Percentiles rank a stretch among this genome's conserved stretches.
These are phyloP conservation scores for Rhea americana DNA, from an alignment of 2,113 vertebrate genomes.

Conservation along the genomic window DNA sequence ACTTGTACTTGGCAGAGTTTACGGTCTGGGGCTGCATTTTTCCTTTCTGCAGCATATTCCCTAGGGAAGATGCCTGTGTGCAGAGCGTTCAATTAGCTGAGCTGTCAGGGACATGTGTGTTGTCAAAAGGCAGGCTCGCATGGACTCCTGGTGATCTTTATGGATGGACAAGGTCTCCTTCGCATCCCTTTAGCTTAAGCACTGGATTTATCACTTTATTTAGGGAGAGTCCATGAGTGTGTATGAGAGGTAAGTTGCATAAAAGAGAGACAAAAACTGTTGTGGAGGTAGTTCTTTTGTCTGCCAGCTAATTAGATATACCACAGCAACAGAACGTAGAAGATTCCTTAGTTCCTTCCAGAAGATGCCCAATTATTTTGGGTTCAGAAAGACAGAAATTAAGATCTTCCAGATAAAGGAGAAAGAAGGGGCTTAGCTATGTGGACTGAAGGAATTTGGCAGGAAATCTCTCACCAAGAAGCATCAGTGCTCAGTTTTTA, in stretches of 20 bases:
- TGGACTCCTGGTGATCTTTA: conserved; percentile 18
- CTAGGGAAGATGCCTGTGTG: conserved; percentile 34
- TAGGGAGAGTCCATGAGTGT: neutral
- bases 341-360: neutral
- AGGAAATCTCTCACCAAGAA: neutral
- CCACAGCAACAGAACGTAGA: neutral
- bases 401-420: neutral
- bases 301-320: neutral
- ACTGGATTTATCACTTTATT: conserved; percentile 8
- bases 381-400: neutral
- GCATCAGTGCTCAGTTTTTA: neutral
- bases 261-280: neutral
- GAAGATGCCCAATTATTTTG: neutral
- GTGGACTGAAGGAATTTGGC: neutral
- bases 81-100: conserved; percentile 32
- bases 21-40: conserved; percentile 25
- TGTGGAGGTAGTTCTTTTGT: neutral
- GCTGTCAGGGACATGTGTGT: neutral
- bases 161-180: neutral
- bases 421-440: neutral
- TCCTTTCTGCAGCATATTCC: conserved; percentile 26
- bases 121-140: conserved; percentile 9
- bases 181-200: neutral
- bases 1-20: conserved; percentile 31
- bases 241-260: neutral